A percentile compares a stretch with the other conserved stretches of the same genome.
Conservation (phyloP, 2,797 vertebrate species). For the Hybognathus amarus region DNA sequence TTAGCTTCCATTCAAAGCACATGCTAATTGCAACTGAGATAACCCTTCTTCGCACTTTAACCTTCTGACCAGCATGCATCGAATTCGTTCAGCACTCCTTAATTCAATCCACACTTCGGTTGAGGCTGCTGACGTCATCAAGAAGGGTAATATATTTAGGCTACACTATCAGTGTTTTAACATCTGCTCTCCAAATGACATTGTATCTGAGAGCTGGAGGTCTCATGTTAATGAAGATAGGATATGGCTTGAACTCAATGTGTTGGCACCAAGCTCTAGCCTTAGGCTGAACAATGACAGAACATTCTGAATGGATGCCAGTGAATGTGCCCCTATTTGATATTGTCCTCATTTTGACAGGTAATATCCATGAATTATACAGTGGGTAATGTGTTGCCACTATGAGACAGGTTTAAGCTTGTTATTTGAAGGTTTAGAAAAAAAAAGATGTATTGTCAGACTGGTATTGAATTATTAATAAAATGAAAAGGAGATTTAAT, state of each 20-base stretch:
- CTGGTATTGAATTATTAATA: slow-evolving; percentile 9
- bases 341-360: slow-evolving; percentile 21
- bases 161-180: slow-evolving; percentile 29
- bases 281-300: slow-evolving; percentile 29
- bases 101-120: slow-evolving; percentile 33
- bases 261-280: slow-evolving; percentile 27
- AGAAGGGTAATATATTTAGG: slow-evolving; percentile 24
- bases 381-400: background rate
- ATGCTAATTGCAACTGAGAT: slow-evolving; percentile 27
- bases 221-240: slow-evolving; percentile 32
- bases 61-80: slow-evolving; percentile 36
- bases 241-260: slow-evolving; percentile 11
- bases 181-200: slow-evolving; percentile 39
- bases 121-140: slow-evolving; percentile 26
- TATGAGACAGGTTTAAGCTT: background rate
- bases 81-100: slow-evolving; percentile 11
- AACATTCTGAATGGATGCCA: slow-evolving; percentile 30
- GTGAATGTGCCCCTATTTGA: slow-evolving; percentile 2
- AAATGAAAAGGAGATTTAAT: background rate
- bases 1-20: slow-evolving; percentile 54
- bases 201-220: slow-evolving; percentile 19
- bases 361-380: slow-evolving; percentile 28
- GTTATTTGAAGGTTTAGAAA: background rate
- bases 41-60: slow-evolving; percentile 52
- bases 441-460: background rate